A percentile compares a stretch with the other conserved stretches of the same genome.
phyloP scores from a whole-genome alignment of 2,888 invertebrate species.

The Phengaris alcon region DNA sequence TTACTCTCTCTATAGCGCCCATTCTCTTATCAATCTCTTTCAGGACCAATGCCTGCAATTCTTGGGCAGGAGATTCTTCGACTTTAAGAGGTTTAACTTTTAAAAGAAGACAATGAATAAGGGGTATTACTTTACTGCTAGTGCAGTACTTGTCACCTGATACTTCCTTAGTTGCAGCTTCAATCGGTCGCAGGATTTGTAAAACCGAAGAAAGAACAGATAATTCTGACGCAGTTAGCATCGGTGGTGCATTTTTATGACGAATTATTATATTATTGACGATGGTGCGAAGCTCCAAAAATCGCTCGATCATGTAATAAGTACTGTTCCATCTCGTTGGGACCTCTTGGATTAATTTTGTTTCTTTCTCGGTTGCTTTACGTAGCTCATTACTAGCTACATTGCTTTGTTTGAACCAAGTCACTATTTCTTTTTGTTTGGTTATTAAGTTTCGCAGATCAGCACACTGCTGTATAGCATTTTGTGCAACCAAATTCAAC shows the following conservation, averaged over 20 bases:
- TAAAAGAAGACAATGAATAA: conserved; percentile 40
- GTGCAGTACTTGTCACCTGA: conserved; percentile 48
- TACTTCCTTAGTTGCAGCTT: conserved; percentile 49
- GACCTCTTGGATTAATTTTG: conserved; percentile 42
- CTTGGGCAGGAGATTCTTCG: conserved; percentile 38
- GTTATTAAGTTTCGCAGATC: conserved; percentile 39
- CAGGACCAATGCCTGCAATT: conserved; percentile 35
- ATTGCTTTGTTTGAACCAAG: conserved; percentile 43
- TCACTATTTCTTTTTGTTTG: conserved; percentile 43
- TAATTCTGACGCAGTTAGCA: conserved; percentile 45
- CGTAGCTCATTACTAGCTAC: conserved; percentile 42
- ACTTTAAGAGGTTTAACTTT: conserved; percentile 36
- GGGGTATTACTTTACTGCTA: conserved; percentile 43
- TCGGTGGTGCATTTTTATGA: conserved; percentile 39
- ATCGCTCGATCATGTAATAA: conserved; percentile 46
- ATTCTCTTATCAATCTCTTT: conserved; percentile 40
- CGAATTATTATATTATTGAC: conserved; percentile 44
- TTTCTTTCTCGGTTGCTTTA: conserved; percentile 39
- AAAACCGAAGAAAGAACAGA: conserved; percentile 41
- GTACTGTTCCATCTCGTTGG: conserved; percentile 43
- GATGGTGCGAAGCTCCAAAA: conserved; percentile 43
- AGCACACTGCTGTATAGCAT: conserved; percentile 36
- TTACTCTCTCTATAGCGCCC: conserved; percentile 39
- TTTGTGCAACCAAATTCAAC: conserved; percentile 48
- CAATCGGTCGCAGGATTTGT: conserved; percentile 43